Conservation (phyloP, 2,888 invertebrate species). For the Neuroscelio doddi region DNA sequence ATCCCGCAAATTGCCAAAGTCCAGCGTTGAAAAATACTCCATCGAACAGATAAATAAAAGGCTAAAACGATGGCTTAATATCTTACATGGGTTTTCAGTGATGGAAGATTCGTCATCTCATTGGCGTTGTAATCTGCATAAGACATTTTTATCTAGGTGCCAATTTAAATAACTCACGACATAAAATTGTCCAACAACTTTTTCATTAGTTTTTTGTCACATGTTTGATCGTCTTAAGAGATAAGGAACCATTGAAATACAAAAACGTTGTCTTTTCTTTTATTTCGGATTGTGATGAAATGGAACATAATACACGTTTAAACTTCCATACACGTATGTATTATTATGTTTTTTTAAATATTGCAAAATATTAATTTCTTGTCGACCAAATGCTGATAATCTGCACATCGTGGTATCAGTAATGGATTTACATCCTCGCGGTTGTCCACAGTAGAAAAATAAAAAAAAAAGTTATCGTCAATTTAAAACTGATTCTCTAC, state of each 20-base stretch:
- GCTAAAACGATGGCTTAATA: conserved; percentile 11
- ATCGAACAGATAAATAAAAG: neutral
- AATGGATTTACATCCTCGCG: too few species aligned
- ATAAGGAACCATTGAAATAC: neutral
- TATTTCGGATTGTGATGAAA: too few species aligned
- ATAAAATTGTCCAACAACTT: neutral
- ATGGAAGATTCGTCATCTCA: conserved; percentile 11
- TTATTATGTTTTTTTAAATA: too few species aligned
- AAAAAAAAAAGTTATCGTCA: too few species aligned
- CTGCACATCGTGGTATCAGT: too few species aligned
- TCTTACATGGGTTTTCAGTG: conserved; percentile 16
- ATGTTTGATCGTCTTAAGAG: neutral
- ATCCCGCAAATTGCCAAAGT: conserved; percentile 12
- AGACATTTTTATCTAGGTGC: conserved; percentile 13
- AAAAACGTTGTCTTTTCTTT: too few species aligned
- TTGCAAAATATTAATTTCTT: too few species aligned
- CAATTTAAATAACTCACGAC: conserved; percentile 6
- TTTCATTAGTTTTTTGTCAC: neutral
- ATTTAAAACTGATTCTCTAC: too few species aligned
- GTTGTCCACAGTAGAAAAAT: too few species aligned
- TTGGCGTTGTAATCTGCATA: conserved; percentile 11
- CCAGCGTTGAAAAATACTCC: neutral
- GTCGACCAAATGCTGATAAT: too few species aligned
- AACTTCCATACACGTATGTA: too few species aligned
- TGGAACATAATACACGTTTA: too few species aligned